Base-by-base conservation (phyloP, 2,888 invertebrate species). In the Netelia inedita region DNA sequence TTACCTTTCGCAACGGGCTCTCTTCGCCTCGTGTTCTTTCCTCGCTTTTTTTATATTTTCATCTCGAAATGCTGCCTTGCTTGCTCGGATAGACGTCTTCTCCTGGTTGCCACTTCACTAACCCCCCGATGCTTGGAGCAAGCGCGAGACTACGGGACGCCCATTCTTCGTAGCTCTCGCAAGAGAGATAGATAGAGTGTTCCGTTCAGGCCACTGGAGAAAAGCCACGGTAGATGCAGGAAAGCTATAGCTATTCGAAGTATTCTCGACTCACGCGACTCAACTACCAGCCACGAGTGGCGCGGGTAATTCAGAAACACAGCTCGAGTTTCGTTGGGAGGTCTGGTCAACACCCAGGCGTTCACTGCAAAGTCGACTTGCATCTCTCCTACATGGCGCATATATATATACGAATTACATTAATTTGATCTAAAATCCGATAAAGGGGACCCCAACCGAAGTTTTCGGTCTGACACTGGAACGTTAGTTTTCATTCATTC, bases 211-310 rank as follows among this genome's bases (percentile, higher is more conserved):
- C 23, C 9, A 5, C 19, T 11, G 21, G 59, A 43, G 57, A 28
- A 57, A 66, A 73, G 57, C 72, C 66, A 57, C 55, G 21, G 59
- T n/a, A 41, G 10, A 9, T 74, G 21, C 63, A 11, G 46, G 68
- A 71, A 53, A 72, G 50, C 41, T n/a, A 73, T 10, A 41, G 69
- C 81, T 50, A 46, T 50, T 16, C 11, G 59, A 68, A 79, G 81
- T 69, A 82, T 71, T 85, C 81, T 85, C 50, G 85, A 82, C 74
- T 85, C 71, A 74, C 74, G 81, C 85, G 81, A 85, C 76, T 85
- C 75, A 85, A 82, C 79, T 74, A 79, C 82, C 61, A 19, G 69
- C 28, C 59, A 35, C 69, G 65, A 75, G 79, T 82, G 59, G 35
- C 82, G 79, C 85, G 74, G 66, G 82, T 75, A 75, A 82, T 85